Evolutionary conservation across 2,888 invertebrate genomes (phyloP), one percentile per base, ranked within the genome.

Genomic region (Achlya flavicornis): DNA sequence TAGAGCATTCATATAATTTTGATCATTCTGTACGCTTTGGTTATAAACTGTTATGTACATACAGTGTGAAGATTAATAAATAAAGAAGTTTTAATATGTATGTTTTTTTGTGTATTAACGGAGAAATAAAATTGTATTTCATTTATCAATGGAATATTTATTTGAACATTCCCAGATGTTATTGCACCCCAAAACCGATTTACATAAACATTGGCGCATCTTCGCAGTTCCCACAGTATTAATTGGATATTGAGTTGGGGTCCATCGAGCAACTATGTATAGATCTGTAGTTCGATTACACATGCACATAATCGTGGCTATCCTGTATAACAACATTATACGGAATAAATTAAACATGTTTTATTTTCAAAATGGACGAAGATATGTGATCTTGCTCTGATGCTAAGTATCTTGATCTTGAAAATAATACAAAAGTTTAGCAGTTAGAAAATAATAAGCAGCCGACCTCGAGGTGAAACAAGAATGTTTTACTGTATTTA

Each of bases 201-300:
- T 41, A 41, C 60, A 60, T 60, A 60, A 60, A 60, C 41, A 60
- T 60, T 41, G 41, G n/a, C 38, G 12, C 60, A 60, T 60, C 41
- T 41, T 60, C 60, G 16, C 41, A 41, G 60, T 60, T 60, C 60
- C 60, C 60, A 60, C 60, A 41, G 4, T 41, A 60, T 60, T 60
- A 60, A 60, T 60, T 60, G 60, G 60, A 43, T 26, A 60, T 60
- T 41, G 58, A 58, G n/a, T n/a, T 35, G 60, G 41, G 60, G 4
- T 41, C 53, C 16, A 7, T 16, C 53, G 19, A 53, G 41, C 19
- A 16, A 38, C 41, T 41, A 41, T 60, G 26, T 60, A 35, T 26
- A 59, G 38, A 35, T 19, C 41, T 41, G 38, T 16, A 19, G 11
- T 60, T 16, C 16, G 60, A 60, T 60, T 19, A 38, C 38, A 59